A percentile compares a stretch with the other conserved stretches of the same genome.
Evolutionary conservation across 2,797 vertebrate species (phyloP).

Genomic region (Holocentrus rufus): DNA sequence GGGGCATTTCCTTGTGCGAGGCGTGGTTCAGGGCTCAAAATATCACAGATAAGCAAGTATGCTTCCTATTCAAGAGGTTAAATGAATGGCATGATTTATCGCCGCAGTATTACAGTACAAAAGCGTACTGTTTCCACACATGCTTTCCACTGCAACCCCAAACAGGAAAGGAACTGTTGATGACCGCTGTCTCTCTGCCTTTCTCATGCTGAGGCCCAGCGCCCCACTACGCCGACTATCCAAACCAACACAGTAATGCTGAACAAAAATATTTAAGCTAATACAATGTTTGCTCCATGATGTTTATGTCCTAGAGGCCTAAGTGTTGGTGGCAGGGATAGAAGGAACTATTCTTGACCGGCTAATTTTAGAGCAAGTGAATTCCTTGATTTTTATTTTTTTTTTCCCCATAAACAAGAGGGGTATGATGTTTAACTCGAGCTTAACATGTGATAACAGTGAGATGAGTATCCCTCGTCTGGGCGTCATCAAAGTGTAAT

Average conservation of each 20-base stretch:
- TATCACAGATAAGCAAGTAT: conserved; percentile 37
- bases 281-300: conserved; percentile 17
- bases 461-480: conserved; percentile 8
- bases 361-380: conserved; percentile 60
- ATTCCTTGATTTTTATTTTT: conserved; percentile 46
- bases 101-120: neutral
- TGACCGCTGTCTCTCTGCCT: neutral
- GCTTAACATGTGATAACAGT: conserved; percentile 40
- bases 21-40: conserved; percentile 12
- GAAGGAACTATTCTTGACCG: conserved; percentile 18
- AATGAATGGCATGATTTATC: conserved; percentile 26
- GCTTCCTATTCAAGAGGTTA: conserved; percentile 13
- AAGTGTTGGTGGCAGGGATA: neutral
- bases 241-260: neutral
- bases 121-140: neutral
- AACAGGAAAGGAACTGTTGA: conserved; percentile 55
- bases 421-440: conserved; percentile 35
- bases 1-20: conserved; percentile 57
- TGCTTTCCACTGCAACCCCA: conserved; percentile 17
- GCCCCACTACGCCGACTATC: neutral
- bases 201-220: neutral
- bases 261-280: neutral
- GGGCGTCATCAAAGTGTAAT: conserved; percentile 19
- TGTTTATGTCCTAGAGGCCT: conserved; percentile 45
- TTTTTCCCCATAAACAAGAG: conserved; percentile 17